These are phyloP conservation scores for Oscheius onirici DNA, from an alignment of 2,888 invertebrate species.

Conservation along the genomic window DNA sequence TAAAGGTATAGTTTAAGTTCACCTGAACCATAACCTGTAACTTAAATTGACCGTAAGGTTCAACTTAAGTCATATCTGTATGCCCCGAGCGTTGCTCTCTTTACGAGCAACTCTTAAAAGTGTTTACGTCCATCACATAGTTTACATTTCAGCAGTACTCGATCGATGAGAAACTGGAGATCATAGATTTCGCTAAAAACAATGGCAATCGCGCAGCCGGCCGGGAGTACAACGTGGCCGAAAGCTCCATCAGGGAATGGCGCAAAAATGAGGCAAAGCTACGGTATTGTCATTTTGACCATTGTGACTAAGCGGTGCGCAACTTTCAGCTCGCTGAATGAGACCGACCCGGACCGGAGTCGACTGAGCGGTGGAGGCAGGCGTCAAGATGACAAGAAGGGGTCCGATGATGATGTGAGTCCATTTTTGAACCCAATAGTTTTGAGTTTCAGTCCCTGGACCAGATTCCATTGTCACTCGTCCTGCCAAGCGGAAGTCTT, in stretches of 20 bases:
- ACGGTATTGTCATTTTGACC: constrained; percentile 39
- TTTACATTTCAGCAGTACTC: constrained; percentile 30
- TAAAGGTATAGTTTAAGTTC: constrained; percentile 5
- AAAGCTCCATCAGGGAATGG: constrained; percentile 69
- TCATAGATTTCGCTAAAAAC: constrained; percentile 58
- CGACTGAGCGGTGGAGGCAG: constrained; percentile 27
- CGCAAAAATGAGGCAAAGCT: constrained; percentile 68
- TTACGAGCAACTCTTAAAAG: no score
- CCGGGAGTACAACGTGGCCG: constrained; percentile 69
- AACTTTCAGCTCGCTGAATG: constrained; percentile 13
- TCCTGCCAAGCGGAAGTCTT: constrained; percentile 15
- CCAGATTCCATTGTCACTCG: constrained; percentile 23
- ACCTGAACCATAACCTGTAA: no score
- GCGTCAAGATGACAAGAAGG: neutral
- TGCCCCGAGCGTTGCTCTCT: no score
- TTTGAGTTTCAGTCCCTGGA: neutral
- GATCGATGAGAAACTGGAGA: constrained; percentile 64
- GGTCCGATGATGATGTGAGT: neutral
- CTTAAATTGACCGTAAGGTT: no score
- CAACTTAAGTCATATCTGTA: no score
- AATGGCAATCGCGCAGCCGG: constrained; percentile 66
- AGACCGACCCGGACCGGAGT: constrained; percentile 27
- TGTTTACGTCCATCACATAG: neutral
- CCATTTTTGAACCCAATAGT: neutral
- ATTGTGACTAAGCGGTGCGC: constrained; percentile 5